These are phyloP conservation scores for Lemur catta DNA, from an alignment of 2,797 vertebrate genomes.

Conservation along the genomic window DNA sequence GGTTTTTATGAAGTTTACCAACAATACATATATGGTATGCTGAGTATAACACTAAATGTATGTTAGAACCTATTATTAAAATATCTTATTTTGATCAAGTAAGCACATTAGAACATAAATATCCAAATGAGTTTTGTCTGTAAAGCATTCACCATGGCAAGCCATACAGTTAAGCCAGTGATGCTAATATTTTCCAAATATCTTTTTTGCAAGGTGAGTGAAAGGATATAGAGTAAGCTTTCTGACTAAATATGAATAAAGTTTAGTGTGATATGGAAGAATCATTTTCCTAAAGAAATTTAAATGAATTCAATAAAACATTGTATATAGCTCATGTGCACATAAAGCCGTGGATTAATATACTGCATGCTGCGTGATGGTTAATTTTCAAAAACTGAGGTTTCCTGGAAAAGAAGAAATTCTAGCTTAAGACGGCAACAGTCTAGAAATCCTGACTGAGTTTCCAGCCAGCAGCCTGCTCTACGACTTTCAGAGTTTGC, in stretches of 20 bases:
- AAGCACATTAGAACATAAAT: not conserved
- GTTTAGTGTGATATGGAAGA: not conserved
- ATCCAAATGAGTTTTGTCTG: not conserved
- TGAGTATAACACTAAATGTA: not conserved
- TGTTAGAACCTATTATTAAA: not conserved
- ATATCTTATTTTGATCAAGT: not conserved
- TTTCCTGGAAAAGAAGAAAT: not conserved
- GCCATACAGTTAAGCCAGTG: not conserved
- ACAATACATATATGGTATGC: not conserved
- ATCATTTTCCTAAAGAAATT: not conserved
- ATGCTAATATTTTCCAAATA: not conserved
- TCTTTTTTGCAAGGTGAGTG: not conserved
- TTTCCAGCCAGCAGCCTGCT: not conserved
- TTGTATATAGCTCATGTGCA: not conserved
- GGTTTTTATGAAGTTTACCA: not conserved
- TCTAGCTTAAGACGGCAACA: not conserved
- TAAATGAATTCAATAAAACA: constrained; percentile 15
- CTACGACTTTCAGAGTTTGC: not conserved
- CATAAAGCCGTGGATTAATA: not conserved
- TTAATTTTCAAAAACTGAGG: constrained; percentile 31
- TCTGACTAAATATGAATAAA: not conserved
- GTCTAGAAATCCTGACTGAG: not conserved
- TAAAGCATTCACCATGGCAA: not conserved
- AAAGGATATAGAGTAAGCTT: not conserved
- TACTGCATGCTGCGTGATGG: not conserved